Evolutionary conservation across 37 sponge, comb jelly and placozoan genomes (phyloP).

Genomic region (Ephydatia muelleri): DNA sequence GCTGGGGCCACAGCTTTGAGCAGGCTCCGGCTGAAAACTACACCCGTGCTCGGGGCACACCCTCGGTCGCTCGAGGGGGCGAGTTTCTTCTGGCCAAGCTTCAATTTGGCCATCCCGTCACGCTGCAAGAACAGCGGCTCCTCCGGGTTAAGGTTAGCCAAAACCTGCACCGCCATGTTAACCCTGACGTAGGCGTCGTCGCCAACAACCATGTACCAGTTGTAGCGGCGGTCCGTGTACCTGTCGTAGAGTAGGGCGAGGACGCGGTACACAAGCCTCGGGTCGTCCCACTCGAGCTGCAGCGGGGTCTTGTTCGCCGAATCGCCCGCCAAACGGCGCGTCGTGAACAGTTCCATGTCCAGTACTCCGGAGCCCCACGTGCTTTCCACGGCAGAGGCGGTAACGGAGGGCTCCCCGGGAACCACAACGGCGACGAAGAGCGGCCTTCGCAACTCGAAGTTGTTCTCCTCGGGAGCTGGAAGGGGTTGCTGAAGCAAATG

Average conservation of each 20-base stretch:
- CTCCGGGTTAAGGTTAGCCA: conserved; percentile 46
- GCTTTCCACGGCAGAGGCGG: conserved; percentile 37
- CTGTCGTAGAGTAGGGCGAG: conserved; percentile 75
- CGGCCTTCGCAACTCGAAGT: conserved; percentile 20
- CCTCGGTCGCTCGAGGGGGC: conserved; percentile 26
- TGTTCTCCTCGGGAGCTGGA: conserved; percentile 33
- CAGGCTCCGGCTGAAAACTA: conserved; percentile 50
- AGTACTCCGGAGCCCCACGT: conserved; percentile 71
- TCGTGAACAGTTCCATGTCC: conserved; percentile 54
- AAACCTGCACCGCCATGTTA: conserved; percentile 34
- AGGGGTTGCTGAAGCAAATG: conserved; percentile 10
- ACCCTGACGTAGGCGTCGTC: conserved; percentile 74
- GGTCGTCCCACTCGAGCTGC: conserved; percentile 39
- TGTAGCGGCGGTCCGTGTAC: conserved; percentile 55
- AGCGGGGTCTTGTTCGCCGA: conserved; percentile 32
- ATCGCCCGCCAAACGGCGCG: background rate
- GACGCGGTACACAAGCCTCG: conserved; percentile 65
- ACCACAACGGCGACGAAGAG: conserved; percentile 79
- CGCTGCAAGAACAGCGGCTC: conserved; percentile 56
- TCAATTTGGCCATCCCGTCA: conserved; percentile 61
- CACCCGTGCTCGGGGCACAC: conserved; percentile 67
- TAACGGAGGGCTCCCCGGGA: conserved; percentile 32
- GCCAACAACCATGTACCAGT: conserved; percentile 84
- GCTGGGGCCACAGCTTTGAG: conserved; percentile 36
- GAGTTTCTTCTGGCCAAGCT: conserved; percentile 17